phyloP scores from a whole-genome alignment of 2,113 vertebrate species.

The Ellobius talpinus region DNA sequence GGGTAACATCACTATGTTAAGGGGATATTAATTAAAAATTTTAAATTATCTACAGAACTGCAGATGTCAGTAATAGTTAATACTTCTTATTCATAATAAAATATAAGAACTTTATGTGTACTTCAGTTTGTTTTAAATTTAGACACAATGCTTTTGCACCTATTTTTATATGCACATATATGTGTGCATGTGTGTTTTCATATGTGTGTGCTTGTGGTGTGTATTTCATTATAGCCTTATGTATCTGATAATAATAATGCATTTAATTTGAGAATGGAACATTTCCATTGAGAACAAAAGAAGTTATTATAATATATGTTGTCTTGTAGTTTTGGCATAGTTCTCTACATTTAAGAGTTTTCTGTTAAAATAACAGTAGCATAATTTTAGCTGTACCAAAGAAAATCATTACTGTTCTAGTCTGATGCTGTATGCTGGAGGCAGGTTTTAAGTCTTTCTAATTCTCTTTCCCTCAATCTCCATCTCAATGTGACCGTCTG shows the following conservation, averaged over 20 bases:
- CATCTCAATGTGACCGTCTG: neutral
- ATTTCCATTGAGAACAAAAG: neutral
- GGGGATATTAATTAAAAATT: constrained; percentile 8
- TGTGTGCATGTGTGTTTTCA: neutral
- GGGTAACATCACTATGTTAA: neutral
- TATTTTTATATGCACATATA: neutral
- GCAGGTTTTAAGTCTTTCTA: neutral
- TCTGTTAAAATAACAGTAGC: neutral
- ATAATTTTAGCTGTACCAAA: neutral
- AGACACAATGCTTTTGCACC: neutral
- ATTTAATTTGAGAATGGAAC: neutral
- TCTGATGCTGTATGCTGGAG: neutral
- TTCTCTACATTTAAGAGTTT: neutral
- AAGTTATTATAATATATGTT: neutral
- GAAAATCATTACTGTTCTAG: neutral
- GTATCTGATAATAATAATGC: neutral
- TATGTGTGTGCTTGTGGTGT: neutral
- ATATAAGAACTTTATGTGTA: neutral
- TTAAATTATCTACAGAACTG: neutral
- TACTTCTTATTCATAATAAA: neutral
- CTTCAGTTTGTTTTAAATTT: neutral
- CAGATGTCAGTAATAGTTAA: neutral
- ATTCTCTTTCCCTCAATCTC: neutral
- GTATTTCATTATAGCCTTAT: neutral
- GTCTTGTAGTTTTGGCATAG: neutral